A percentile compares a stretch with the other conserved stretches of the same genome.
These are phyloP conservation scores for Tadarida brasiliensis DNA, from an alignment of 2,797 vertebrate genomes.

Conservation along the genomic window DNA sequence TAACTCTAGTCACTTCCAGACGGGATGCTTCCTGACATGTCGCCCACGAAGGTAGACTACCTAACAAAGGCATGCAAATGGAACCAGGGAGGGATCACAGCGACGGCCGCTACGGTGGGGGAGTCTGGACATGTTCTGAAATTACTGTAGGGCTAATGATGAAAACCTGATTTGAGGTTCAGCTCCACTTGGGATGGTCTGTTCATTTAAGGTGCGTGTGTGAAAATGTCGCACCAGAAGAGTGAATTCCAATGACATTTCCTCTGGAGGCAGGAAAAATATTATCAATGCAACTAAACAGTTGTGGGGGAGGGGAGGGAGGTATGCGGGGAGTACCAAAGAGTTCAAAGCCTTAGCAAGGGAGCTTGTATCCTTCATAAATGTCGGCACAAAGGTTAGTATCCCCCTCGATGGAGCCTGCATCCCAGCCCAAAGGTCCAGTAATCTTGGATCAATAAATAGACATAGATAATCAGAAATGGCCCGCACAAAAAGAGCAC, in stretches of 20 bases:
- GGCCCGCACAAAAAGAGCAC: not conserved
- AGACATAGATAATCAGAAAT: not conserved
- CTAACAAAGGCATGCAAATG: constrained; percentile 82
- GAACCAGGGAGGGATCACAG: constrained; percentile 74
- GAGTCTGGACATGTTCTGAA: constrained; percentile 64
- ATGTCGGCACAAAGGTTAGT: not conserved
- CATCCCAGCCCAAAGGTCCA: not conserved
- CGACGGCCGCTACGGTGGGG: not conserved
- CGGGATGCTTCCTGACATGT: constrained; percentile 82
- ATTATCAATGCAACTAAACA: not conserved
- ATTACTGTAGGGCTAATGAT: constrained; percentile 75
- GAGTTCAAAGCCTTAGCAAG: not conserved
- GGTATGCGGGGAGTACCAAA: not conserved
- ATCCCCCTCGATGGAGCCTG: not conserved
- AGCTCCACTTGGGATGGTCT: constrained; percentile 64
- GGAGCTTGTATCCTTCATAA: not conserved
- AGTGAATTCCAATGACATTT: constrained; percentile 75
- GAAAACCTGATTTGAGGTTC: constrained; percentile 79
- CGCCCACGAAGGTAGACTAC: constrained; percentile 74
- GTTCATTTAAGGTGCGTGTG: constrained; percentile 77
- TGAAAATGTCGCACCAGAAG: constrained; percentile 54
- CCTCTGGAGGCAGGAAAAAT: constrained; percentile 59
- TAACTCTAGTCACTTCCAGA: constrained; percentile 84
- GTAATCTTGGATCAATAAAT: not conserved
- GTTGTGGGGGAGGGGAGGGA: no score